A percentile compares a stretch with the other conserved stretches of the same genome.
phyloP scores from a whole-genome alignment of 2,113 vertebrate genomes.

The Tenebrosternarchus preto region DNA sequence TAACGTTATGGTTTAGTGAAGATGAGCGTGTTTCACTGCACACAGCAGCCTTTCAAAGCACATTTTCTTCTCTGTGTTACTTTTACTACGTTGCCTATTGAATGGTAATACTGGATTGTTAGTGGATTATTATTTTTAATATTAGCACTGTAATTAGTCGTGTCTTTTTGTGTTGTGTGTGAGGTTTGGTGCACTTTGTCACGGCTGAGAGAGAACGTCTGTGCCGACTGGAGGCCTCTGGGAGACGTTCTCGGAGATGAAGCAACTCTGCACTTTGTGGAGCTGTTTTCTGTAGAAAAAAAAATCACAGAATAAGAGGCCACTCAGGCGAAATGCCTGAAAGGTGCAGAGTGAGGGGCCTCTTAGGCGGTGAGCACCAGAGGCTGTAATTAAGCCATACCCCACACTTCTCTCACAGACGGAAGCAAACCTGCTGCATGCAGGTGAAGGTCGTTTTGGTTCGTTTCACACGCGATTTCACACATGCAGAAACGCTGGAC shows the following conservation, averaged over 20 bases:
- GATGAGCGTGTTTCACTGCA: neutral
- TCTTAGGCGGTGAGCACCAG: no score
- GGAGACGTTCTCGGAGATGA: neutral
- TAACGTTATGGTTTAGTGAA: slow-evolving; percentile 11
- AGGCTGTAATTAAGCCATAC: neutral
- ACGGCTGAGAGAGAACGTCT: neutral
- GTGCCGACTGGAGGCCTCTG: neutral
- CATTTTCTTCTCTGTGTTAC: neutral
- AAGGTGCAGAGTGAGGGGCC: neutral
- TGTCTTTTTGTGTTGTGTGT: neutral
- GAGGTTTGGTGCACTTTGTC: neutral
- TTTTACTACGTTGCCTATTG: neutral
- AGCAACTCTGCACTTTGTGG: no score
- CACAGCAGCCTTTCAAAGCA: neutral
- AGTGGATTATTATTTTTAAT: neutral
- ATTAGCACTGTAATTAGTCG: neutral
- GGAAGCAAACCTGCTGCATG: neutral
- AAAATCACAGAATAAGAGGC: neutral
- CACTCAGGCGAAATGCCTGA: no score
- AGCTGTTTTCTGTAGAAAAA: neutral
- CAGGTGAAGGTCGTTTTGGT: no score
- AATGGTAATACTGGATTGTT: neutral
- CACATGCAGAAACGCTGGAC: neutral
- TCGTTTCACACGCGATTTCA: no score
- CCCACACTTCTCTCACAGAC: neutral